These are phyloP conservation scores for Sipha maydis DNA, from an alignment of 2,888 invertebrate species.

Conservation along the genomic window DNA sequence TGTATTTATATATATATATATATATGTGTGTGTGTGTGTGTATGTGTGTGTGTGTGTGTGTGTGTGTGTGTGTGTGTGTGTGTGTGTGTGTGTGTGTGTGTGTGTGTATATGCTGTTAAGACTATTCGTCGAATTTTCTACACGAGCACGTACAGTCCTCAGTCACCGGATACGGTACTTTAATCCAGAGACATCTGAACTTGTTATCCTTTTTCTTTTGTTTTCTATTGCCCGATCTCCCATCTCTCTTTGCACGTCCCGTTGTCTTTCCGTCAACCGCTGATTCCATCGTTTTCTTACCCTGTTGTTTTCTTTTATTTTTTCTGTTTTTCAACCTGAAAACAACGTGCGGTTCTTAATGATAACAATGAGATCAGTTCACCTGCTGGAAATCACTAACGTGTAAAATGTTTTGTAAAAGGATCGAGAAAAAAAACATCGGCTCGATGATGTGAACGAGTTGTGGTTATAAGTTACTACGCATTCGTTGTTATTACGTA, in stretches of 20 bases:
- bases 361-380: neutral
- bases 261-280: neutral
- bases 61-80: no score
- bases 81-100: no score
- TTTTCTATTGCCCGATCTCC: neutral
- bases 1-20: no score
- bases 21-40: no score
- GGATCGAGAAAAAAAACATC: no score
- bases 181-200: slow-evolving; percentile 66
- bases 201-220: slow-evolving; percentile 58
- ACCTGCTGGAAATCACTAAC: no score
- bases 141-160: slow-evolving; percentile 67
- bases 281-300: neutral
- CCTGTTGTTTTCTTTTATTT: slow-evolving; percentile 29
- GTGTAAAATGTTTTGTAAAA: no score
- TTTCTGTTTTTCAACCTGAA: slow-evolving; percentile 57
- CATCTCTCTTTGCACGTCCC: neutral
- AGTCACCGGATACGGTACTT: slow-evolving; percentile 67
- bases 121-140: slow-evolving; percentile 43
- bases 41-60: no score
- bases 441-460: neutral
- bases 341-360: neutral
- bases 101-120: no score
- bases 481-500: neutral
- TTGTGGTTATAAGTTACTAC: neutral